A percentile compares a stretch with the other conserved stretches of the same genome.
Conservation (phyloP, 2,113 vertebrate species). For the Callocephalon fimbriatum region DNA sequence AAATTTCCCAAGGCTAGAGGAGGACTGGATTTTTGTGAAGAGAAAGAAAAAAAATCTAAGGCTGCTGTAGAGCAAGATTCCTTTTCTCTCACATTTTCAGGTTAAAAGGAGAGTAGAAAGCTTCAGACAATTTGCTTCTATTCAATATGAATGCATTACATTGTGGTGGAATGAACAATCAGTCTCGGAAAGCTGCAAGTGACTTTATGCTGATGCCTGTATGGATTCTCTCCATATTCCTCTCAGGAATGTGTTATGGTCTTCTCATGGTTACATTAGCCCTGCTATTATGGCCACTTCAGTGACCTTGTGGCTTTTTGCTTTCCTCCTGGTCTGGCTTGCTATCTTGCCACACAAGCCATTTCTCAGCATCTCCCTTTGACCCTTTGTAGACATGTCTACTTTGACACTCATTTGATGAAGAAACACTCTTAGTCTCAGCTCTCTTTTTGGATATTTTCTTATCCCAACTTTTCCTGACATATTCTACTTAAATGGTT, state of each 20-base stretch:
- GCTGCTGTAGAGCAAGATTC: background rate
- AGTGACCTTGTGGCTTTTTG: background rate
- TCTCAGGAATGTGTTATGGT: background rate
- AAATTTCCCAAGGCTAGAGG: background rate
- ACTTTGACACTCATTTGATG: background rate
- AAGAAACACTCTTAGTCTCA: background rate
- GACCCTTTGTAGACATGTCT: background rate
- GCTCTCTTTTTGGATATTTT: background rate
- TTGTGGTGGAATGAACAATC: background rate
- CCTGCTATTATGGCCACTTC: background rate
- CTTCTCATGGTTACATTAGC: fast-evolving
- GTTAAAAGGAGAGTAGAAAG: background rate
- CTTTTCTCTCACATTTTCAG: background rate
- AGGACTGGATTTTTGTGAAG: background rate
- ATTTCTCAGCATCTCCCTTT: background rate
- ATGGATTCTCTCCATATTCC: background rate
- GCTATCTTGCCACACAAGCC: background rate
- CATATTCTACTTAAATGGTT: background rate
- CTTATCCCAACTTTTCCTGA: background rate
- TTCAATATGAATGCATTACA: background rate
- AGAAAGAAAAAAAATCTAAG: background rate
- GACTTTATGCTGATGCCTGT: background rate
- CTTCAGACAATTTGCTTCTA: background rate
- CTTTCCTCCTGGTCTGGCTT: background rate
- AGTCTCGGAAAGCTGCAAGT: background rate